Evolutionary conservation across 2,113 vertebrate genomes (phyloP).

Genomic region (Notiomystis cincta): DNA sequence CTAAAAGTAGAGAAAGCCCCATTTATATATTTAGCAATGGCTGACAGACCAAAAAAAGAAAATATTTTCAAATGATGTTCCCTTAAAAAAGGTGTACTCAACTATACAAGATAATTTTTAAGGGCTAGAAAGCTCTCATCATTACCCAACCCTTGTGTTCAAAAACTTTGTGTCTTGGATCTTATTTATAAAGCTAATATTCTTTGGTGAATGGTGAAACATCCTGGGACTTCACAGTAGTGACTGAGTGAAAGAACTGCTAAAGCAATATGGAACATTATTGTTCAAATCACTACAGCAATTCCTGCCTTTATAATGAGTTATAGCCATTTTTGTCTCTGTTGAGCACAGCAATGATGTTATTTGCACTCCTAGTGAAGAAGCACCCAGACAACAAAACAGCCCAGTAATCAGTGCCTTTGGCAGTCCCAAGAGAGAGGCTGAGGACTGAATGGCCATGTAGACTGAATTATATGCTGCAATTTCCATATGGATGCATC

Average conservation of each 20-base stretch:
- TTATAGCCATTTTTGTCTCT: rapidly evolving
- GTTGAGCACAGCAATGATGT: neutral
- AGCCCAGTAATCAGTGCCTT: neutral
- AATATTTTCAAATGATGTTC: neutral
- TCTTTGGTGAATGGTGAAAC: neutral
- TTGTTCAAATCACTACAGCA: neutral
- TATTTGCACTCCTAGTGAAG: neutral
- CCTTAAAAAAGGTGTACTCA: neutral
- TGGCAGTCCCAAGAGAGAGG: neutral
- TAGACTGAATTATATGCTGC: neutral
- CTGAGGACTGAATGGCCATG: neutral
- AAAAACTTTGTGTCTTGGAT: neutral
- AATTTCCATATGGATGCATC: neutral
- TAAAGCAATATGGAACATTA: neutral
- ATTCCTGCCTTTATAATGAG: neutral
- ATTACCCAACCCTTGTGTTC: neutral
- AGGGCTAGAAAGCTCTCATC: neutral
- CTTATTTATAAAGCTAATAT: neutral
- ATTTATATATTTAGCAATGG: neutral
- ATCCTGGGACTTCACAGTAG: neutral
- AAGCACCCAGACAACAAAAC: neutral
- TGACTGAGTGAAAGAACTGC: neutral
- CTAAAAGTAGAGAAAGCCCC: neutral
- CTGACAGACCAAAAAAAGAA: neutral
- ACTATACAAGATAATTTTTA: neutral